These are phyloP conservation scores for Drosophila multiciliata DNA, from an alignment of 2,888 invertebrate species.

Conservation along the genomic window DNA sequence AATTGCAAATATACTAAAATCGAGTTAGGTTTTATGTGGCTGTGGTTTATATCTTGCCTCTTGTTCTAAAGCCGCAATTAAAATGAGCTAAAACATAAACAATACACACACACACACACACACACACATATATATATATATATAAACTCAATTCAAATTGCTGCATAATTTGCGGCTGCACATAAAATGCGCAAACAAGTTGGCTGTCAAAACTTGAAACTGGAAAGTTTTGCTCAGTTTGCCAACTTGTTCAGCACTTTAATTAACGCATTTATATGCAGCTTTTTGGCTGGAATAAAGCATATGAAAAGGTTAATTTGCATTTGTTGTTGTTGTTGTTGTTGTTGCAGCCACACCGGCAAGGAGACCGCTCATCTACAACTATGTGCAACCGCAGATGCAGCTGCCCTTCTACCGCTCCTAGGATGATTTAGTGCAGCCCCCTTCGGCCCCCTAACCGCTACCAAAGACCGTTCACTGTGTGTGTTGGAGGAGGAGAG, in stretches of 20 bases:
- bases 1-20: not conserved
- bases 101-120: not conserved
- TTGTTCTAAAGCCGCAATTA: conserved; percentile 9
- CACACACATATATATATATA: not conserved
- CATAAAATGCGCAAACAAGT: conserved; percentile 35
- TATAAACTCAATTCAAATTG: conserved; percentile 3
- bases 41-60: not conserved
- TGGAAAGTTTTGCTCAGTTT: conserved; percentile 23
- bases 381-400: conserved; percentile 79
- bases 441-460: conserved; percentile 35
- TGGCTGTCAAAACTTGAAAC: conserved; percentile 20
- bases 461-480: conserved; percentile 71
- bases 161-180: conserved; percentile 61
- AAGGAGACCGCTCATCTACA: conserved; percentile 78
- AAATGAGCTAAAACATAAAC: conserved; percentile 1
- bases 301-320: conserved; percentile 13
- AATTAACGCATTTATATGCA: conserved; percentile 16
- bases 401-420: conserved; percentile 77
- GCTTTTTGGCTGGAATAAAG: not conserved
- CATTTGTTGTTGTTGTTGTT: too few species aligned
- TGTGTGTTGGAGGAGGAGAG: conserved; percentile 37
- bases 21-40: not conserved
- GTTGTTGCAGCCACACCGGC: conserved; percentile 64
- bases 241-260: conserved; percentile 12
- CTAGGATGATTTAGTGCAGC: conserved; percentile 59